A percentile compares a stretch with the other conserved stretches of the same genome.
Evolutionary conservation across 2,888 invertebrate genomes (phyloP).

Genomic region (Agriopis leucophaearia): DNA sequence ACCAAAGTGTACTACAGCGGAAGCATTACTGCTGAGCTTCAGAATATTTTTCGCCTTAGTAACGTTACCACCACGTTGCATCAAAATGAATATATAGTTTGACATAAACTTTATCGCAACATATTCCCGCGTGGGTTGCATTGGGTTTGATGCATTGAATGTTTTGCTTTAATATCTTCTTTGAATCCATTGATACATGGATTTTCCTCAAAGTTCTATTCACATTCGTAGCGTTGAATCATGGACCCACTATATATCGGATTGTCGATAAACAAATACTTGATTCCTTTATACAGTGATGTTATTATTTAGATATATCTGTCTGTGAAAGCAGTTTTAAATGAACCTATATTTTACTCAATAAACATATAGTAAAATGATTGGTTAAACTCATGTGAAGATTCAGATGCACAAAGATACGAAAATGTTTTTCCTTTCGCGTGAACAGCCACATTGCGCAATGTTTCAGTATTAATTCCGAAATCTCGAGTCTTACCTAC

Average conservation of each 20-base stretch:
- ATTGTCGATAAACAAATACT: background rate
- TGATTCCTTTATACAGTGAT: background rate
- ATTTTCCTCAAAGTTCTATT: constrained; percentile 18
- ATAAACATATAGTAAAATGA: too few species aligned
- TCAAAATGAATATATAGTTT: constrained; percentile 12
- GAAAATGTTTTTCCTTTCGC: constrained; percentile 25
- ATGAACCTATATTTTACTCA: background rate
- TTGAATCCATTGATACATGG: constrained; percentile 27
- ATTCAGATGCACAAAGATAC: background rate
- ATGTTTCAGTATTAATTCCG: constrained; percentile 55
- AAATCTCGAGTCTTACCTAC: constrained; percentile 47
- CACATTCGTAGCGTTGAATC: background rate
- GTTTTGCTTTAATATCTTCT: constrained; percentile 24
- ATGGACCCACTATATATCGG: background rate
- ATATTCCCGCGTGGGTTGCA: constrained; percentile 8
- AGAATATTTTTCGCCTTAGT: constrained; percentile 12
- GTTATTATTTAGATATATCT: background rate
- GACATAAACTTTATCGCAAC: constrained; percentile 14
- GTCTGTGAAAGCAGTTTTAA: background rate
- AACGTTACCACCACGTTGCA: constrained; percentile 14
- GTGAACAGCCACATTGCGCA: constrained; percentile 39
- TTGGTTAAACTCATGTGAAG: too few species aligned
- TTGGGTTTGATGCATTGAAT: constrained; percentile 9
- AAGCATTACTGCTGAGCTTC: constrained; percentile 10
- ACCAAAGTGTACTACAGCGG: constrained; percentile 6